Base-by-base conservation (phyloP, 2,113 vertebrate species). In the Lates calcarifer region DNA sequence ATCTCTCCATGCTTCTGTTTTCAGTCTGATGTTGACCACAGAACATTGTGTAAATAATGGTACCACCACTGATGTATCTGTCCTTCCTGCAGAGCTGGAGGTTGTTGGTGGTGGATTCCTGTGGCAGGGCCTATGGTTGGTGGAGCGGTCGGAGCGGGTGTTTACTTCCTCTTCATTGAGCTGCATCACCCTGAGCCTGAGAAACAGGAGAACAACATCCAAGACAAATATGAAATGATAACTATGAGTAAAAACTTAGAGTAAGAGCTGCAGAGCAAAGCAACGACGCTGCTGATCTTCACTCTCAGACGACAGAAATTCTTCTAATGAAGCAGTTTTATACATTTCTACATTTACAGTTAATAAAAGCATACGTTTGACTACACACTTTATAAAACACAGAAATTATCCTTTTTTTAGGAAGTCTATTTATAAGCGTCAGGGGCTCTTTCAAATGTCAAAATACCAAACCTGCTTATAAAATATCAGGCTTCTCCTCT, bases 91-190 rank as follows among this genome's bases (percentile, higher is more conserved):
- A 99, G 98, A 57, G 96, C 94, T 76, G 97, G 96, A 69, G 94
- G 95, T 56, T 93, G 96, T 82, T 99, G 97, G 96, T 99, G 98
- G 98, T 99, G 98, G 98, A 93, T 99, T 62, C 98, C 98, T 18
- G 89, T 97, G 18, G 94, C 94, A 6, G 98, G 96, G 9, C 98
- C 98, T 3, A 90, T 99, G 95, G 88, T 98, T 51, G 98, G 98
- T 0, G 96, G 94, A 6, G 89, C 94, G 15, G 78, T 97, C 10
- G 98, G 97, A 81, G 96, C 96, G 0, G 77, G 94, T 17, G 15
- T 94, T 90, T 99, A 99, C 67, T 51, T 96, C 8, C 77, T 97
- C 39, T 89, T 96, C 81, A 97, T 99, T 47, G 96, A 98, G 91
- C 81, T 98, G n/a, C 98, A 99, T 85, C 98, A 98, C 20, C 24